Evolutionary conservation across 2,113 vertebrate species (phyloP).

Genomic region (Dolichallabes microphthalmus): DNA sequence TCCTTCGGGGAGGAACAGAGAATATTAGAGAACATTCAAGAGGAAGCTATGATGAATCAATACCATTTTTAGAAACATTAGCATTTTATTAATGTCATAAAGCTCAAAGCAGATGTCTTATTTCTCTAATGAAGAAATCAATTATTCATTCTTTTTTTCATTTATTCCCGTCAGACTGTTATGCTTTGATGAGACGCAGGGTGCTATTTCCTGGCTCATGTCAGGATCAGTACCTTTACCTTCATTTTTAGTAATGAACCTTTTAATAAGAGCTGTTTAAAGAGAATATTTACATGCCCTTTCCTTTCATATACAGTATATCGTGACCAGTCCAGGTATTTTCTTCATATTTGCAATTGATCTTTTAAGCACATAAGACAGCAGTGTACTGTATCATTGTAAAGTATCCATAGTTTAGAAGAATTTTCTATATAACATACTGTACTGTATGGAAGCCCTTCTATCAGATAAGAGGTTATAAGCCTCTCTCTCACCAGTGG

Average conservation of each 20-base stretch:
- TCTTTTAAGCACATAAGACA: neutral
- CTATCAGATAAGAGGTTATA: neutral
- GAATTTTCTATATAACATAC: neutral
- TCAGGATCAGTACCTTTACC: neutral
- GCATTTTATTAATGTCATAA: slow-evolving; percentile 63
- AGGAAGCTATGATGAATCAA: slow-evolving; percentile 60
- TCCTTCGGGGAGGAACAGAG: neutral
- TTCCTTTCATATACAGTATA: neutral
- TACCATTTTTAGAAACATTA: slow-evolving; percentile 67
- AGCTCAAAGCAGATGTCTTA: slow-evolving; percentile 56
- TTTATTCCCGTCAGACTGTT: slow-evolving; percentile 53
- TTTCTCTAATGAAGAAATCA: slow-evolving; percentile 69
- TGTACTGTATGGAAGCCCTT: neutral
- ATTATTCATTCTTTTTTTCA: slow-evolving; percentile 67
- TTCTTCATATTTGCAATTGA: neutral
- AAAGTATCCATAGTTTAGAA: neutral
- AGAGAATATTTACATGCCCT: neutral
- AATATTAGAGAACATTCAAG: neutral
- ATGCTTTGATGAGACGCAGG: slow-evolving; percentile 32
- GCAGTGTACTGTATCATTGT: neutral
- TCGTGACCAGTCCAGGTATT: no score
- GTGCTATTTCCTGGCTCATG: slow-evolving; percentile 16
- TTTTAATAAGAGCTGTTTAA: neutral
- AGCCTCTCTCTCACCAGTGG: neutral
- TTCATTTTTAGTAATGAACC: neutral